Evolutionary conservation across 2,888 invertebrate species (phyloP), one percentile per base, ranked within the genome.

Genomic region (Aphodius granarius): DNA sequence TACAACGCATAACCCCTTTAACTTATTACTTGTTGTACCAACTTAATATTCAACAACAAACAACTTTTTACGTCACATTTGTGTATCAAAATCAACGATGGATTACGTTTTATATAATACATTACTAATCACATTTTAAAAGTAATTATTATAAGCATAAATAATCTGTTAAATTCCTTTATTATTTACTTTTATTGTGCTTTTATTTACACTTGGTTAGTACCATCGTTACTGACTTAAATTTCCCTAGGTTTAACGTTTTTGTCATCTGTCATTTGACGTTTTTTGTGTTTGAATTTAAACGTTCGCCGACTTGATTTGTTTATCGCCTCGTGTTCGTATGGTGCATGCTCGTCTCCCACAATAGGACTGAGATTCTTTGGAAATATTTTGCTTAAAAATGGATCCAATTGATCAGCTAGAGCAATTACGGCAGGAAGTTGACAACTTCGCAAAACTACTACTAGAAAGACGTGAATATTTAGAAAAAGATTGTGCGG

Each of bases 21-120:
- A 43, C 43, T 82, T 20, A 73, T 71, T 19, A 9, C 21, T 20
- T 9, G 4, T 68, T 9, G 0, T 19, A 20, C 19, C 22, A 21
- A 21, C n/a, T 19, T 21, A 68, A 20, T n/a, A 21, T 68, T 21
- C 21, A 68, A 68, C 68, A 20, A 21, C 68, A 68, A 68, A 18
- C 9, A 19, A 18, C n/a, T 63, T 63, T 18, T 65, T 65, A 19
- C 65, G 65, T 65, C 63, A 62, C 9, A 9, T 62, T 62, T 9
- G 63, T 62, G 9, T 13, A 62, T 62, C n/a, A 62, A 62, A 62
- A 62, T 13, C 63, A n/a, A 9, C 63, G n/a, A 62, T 62, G n/a
- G n/a, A n/a, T 13, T 9, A 62, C n/a, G 63, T 9, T 13, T 9
- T 62, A 9, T 62, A 62, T 62, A 62, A 9, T 62, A 9, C n/a